phyloP scores from a whole-genome alignment of 2,797 vertebrate genomes.

The Danio jaintianensis region DNA sequence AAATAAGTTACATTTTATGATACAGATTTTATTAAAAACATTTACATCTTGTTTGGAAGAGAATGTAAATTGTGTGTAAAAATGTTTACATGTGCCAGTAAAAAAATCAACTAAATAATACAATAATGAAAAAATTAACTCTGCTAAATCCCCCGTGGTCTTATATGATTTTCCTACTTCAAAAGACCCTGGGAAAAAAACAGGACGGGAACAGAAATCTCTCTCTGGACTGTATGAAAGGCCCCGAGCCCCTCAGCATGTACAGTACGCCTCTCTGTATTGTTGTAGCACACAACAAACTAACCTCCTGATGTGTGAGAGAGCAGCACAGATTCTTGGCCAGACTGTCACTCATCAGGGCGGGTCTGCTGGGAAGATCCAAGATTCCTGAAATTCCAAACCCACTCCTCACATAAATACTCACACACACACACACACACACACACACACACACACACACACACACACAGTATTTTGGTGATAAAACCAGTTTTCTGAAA shows the following conservation, averaged over 20 bases:
- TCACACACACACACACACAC: not conserved
- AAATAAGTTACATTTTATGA: too few species aligned
- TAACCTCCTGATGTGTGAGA: slow-evolving; percentile 65
- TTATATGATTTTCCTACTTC: too few species aligned
- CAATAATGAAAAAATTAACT: too few species aligned
- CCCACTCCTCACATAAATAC: slow-evolving; percentile 64
- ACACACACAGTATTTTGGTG: not conserved
- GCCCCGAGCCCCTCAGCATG: slow-evolving; percentile 51
- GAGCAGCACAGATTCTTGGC: slow-evolving; percentile 65
- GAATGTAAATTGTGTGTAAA: too few species aligned
- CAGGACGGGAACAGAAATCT: too few species aligned
- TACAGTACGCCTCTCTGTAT: slow-evolving; percentile 55
- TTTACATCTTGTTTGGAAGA: too few species aligned
- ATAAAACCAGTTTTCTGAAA: not conserved
- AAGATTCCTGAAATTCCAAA: slow-evolving; percentile 75
- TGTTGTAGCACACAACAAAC: slow-evolving; percentile 72
- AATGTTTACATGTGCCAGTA: too few species aligned
- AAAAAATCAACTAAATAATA: too few species aligned
- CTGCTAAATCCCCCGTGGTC: too few species aligned
- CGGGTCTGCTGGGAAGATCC: slow-evolving; percentile 57
- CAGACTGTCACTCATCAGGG: slow-evolving; percentile 55
- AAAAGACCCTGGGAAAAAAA: too few species aligned
- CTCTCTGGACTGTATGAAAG: slow-evolving; percentile 35
- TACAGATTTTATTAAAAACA: too few species aligned
- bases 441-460: too few species aligned